Base-by-base conservation (phyloP, 2,113 vertebrate genomes). In the Sporophila hypoxantha region DNA sequence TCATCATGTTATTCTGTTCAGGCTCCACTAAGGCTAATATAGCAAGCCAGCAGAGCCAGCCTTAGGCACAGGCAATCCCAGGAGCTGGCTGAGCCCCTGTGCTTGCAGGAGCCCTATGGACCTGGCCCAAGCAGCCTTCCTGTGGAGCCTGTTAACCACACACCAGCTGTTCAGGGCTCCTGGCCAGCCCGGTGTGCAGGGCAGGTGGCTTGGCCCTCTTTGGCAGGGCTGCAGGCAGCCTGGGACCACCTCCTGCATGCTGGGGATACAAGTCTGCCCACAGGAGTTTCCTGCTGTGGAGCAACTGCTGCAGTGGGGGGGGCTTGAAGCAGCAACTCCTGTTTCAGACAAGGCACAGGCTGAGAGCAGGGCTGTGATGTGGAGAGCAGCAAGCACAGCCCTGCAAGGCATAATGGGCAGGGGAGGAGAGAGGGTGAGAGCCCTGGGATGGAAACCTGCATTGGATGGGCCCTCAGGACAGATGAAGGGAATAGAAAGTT, bases 1-100 rank as follows among this genome's bases (percentile, higher is more conserved):
- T 94, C 91, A 92, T 95, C 92, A 94, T 91, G 89, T 93, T 94
- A 68, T 55, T 91, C 91, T 83, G 74, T 94, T 95, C 76, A 86
- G 88, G 88, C 93, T 89, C 74, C 67, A 68, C 62, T 65, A 95
- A 92, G 74, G 85, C 94, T 93, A 81, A 89, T 73, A 32, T 0
- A 93, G 83, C 74, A 75, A 92, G 91, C 76, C 76, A 88, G 93
- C 86, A 73, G 80, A 94, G 88, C 74, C 83, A 91, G 92, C 88
- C 86, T 59, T 36, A 92, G 88, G 92, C 90, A 69, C 66, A 81
- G 67, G 83, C 92, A 78, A 59, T 68, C 49, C 61, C 12, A 1
- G 76, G 66, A 80, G 65, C 73, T 82, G 90, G 52, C 85, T 80
- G 73, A 29, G 61, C 56, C 87, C 46, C n/a, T 47, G 39, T 26